Evolutionary conservation across 2,888 invertebrate species (phyloP), one percentile per base, ranked within the genome.

Genomic region (Trachelus troglodyta): DNA sequence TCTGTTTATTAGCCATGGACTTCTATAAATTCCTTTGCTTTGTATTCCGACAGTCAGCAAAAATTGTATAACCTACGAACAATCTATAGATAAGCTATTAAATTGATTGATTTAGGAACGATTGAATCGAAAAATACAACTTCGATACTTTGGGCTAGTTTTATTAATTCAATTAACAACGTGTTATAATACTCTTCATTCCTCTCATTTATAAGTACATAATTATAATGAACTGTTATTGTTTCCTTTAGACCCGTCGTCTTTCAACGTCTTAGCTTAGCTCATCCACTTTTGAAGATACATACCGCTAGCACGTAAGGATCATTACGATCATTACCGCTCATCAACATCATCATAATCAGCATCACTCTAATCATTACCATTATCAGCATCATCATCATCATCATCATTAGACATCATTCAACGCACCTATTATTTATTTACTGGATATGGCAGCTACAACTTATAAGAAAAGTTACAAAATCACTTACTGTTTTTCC

Each of bases 111-210:
- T 77, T 77, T 77, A 77, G 77, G 77, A 77, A 69, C 37, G 33
- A 40, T 77, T 77, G 69, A 77, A 73, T 77, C 73, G 73, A 77
- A 33, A 71, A 71, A 71, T 71, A 78, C 71, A 80, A 76, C 69
- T 75, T 75, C 75, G 79, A 84, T 89, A 88, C 87, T 90, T 91
- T 90, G 91, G 90, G 90, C 90, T 91, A 91, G 87, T 91, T 91
- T 91, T 91, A 91, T 91, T 91, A 90, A 91, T 91, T 91, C 89
- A 91, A 91, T 91, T 90, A 91, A 91, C 91, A 91, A 91, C 91
- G 88, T 90, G 89, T 90, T 91, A 91, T 91, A 91, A 91, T 91
- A 90, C 87, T 91, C 90, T 91, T 91, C 90, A 88, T 89, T 90
- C 88, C 87, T 90, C 89, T 90, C 89, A 89, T 89, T 90, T 90